Conservation (phyloP, 2,888 invertebrate genomes). For the Zhuqinia jingwanae region DNA sequence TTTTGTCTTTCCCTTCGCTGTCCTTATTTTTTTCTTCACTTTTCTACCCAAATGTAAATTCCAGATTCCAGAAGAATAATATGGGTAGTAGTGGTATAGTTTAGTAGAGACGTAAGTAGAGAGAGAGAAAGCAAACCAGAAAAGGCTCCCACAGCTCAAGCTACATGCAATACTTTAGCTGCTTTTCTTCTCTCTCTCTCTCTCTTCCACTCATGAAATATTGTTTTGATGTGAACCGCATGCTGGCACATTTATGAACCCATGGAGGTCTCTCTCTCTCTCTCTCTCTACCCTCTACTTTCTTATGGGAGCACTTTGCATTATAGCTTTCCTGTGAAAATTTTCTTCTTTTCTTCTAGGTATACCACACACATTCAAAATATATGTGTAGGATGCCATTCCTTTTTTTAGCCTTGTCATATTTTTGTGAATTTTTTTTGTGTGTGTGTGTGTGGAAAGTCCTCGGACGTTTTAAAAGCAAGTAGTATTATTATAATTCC, state of each 20-base stretch:
- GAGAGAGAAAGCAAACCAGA: constrained; percentile 1
- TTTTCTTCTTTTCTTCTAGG: neutral
- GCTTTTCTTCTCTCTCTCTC: neutral
- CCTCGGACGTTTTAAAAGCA: constrained; percentile 33
- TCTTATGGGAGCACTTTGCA: constrained; percentile 23
- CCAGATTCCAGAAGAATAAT: no score
- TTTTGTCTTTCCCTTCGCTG: no score
- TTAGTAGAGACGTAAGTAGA: no score
- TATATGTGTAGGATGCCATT: neutral
- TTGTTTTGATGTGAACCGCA: constrained; percentile 75
- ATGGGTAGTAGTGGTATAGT: no score
- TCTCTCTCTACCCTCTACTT: constrained; percentile 55
- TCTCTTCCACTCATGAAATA: constrained; percentile 58
- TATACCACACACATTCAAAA: neutral
- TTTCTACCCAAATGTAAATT: no score
- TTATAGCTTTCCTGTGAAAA: constrained; percentile 37
- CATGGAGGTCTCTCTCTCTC: constrained; percentile 62
- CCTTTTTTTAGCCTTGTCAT: neutral
- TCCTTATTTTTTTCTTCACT: no score
- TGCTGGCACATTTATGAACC: constrained; percentile 75
- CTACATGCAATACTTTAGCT: no score
- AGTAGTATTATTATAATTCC: constrained; percentile 46
- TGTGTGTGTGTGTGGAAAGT: no score
- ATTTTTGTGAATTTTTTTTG: neutral
- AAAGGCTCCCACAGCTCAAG: neutral